A percentile compares a stretch with the other conserved stretches of the same genome.
phyloP scores from a whole-genome alignment of 2,797 vertebrate genomes.

The Gymnothorax javanicus region DNA sequence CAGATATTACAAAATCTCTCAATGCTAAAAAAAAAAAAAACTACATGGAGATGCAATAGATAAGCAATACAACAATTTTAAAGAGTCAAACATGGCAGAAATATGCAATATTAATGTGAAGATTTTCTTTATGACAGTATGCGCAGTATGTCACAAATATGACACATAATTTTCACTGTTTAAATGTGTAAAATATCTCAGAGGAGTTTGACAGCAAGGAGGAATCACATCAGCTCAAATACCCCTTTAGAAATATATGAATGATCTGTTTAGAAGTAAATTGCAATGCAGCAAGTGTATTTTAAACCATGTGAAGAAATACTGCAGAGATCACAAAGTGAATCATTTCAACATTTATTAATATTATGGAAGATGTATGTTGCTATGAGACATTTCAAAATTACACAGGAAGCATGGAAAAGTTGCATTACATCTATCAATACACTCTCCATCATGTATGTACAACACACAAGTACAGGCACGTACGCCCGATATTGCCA shows the following conservation, averaged over 20 bases:
- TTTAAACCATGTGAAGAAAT: neutral
- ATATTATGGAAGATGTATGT: neutral
- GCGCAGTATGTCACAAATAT: neutral
- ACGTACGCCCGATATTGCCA: neutral
- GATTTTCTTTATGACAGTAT: neutral
- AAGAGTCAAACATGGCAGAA: neutral
- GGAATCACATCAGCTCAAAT: neutral
- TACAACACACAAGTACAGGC: neutral
- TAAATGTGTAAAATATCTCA: neutral
- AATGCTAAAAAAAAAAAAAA: too few relatives aligned
- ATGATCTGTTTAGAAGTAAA: neutral
- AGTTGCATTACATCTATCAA: neutral
- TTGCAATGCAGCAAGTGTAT: neutral
- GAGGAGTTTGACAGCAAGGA: neutral
- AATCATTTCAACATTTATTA: neutral
- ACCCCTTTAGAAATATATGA: neutral
- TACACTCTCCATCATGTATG: neutral
- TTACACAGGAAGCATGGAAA: neutral
- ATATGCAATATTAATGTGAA: neutral
- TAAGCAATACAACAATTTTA: too few relatives aligned
- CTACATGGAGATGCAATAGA: too few relatives aligned
- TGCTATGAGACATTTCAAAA: neutral
- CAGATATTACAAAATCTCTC: too few relatives aligned
- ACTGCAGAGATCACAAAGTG: neutral
- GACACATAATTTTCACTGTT: neutral